These are phyloP conservation scores for Drosophila ironensis DNA, from an alignment of 1,140 invertebrate species.

Conservation along the genomic window DNA sequence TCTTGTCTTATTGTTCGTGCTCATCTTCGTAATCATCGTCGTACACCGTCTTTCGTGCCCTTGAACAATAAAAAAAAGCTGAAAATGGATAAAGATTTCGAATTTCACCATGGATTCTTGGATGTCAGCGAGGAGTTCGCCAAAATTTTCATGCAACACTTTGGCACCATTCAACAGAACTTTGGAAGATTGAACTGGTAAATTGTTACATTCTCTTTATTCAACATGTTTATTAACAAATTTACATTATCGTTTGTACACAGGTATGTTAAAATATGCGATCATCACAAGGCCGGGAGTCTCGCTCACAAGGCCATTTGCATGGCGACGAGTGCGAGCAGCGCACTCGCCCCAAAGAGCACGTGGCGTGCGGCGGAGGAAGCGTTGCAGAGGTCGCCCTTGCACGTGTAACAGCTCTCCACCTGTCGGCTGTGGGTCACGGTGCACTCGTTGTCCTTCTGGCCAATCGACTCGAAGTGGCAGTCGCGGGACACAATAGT, in stretches of 20 bases:
- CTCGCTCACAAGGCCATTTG: slow-evolving; percentile 54
- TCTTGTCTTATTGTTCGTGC: no score
- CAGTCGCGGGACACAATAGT: slow-evolving; percentile 74
- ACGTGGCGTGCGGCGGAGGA: slow-evolving; percentile 82
- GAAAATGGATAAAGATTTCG: no score
- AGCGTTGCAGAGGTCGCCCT: slow-evolving; percentile 83
- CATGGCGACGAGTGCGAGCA: slow-evolving; percentile 64
- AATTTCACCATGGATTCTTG: no score
- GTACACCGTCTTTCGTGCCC: no score
- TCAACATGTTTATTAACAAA: slow-evolving; percentile 14
- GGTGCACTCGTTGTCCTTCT: slow-evolving; percentile 68
- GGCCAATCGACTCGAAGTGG: slow-evolving; percentile 71
- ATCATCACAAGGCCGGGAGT: background rate
- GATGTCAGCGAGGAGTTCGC: background rate
- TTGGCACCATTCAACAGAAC: background rate
- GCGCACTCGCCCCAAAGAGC: slow-evolving; percentile 81
- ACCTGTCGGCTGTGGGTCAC: slow-evolving; percentile 71
- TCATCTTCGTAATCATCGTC: no score
- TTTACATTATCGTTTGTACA: slow-evolving; percentile 11
- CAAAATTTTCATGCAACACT: background rate
- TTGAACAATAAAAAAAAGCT: no score
- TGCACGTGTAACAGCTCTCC: slow-evolving; percentile 83
- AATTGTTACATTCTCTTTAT: slow-evolving; percentile 7
- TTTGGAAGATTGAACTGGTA: background rate
- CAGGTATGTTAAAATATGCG: slow-evolving; percentile 42